Evolutionary conservation across 2,888 invertebrate genomes (phyloP).

Genomic region (Gisinianus flammeolus): DNA sequence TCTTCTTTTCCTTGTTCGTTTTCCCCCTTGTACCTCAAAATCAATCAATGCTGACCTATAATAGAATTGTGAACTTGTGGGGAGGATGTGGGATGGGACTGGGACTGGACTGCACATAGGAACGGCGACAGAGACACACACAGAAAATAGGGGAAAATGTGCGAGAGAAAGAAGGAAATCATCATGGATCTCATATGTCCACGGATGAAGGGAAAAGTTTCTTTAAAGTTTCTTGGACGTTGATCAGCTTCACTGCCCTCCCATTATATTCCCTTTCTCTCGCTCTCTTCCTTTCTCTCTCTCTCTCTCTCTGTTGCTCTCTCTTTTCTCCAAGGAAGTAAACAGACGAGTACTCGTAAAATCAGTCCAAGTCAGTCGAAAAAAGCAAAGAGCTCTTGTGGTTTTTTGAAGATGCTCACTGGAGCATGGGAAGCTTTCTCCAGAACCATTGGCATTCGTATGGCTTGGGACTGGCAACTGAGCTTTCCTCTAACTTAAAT

Average conservation of each 20-base stretch:
- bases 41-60: not conserved
- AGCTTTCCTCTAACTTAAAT: not conserved
- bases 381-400: not conserved
- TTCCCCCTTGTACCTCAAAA: no score
- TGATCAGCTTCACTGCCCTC: not conserved
- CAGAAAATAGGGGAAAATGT: not conserved
- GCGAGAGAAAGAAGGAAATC: not conserved
- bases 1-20: no score
- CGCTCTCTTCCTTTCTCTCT: no score
- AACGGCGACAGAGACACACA: not conserved
- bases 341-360: not conserved
- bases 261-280: not conserved
- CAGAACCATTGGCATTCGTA: not conserved
- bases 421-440: not conserved
- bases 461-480: not conserved
- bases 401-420: not conserved
- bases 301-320: no score
- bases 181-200: not conserved
- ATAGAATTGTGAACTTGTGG: not conserved
- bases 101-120: not conserved
- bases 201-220: not conserved
- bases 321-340: not conserved
- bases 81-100: no score
- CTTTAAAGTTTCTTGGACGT: conserved; percentile 6
- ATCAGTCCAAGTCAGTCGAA: not conserved